These are phyloP conservation scores for Atta texana DNA, from an alignment of 1,140 invertebrate genomes.

Conservation along the genomic window DNA sequence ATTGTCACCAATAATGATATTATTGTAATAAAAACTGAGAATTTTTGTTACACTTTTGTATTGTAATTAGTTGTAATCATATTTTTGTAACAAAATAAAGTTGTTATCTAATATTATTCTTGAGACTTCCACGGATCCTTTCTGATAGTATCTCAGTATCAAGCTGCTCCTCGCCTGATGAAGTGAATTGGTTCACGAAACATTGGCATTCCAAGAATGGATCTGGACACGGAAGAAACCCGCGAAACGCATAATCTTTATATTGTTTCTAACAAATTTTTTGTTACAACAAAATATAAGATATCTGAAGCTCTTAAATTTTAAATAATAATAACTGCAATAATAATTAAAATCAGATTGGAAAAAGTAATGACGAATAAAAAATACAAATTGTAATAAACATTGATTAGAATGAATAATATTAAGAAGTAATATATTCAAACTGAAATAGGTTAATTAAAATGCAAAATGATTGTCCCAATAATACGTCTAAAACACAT, in stretches of 20 bases:
- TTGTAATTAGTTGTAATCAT: neutral
- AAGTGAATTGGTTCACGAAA: too few relatives aligned
- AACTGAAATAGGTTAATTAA: neutral
- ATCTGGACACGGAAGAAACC: too few relatives aligned
- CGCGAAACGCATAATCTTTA: too few relatives aligned
- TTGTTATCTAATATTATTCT: neutral
- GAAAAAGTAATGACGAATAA: neutral
- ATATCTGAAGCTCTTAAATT: neutral
- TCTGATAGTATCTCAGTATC: too few relatives aligned
- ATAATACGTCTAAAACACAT: too few relatives aligned
- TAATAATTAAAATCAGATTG: conserved; percentile 1
- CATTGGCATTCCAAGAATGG: too few relatives aligned
- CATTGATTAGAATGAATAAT: neutral
- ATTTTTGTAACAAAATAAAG: neutral
- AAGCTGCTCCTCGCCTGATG: too few relatives aligned
- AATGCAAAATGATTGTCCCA: neutral
- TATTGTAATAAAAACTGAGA: neutral
- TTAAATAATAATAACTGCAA: neutral
- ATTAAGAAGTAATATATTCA: neutral
- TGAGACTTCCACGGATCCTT: too few relatives aligned
- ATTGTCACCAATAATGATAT: neutral
- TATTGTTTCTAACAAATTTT: neutral
- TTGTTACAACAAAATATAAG: neutral
- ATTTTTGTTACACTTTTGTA: neutral
- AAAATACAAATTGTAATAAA: neutral